Evolutionary conservation across 92 coral and sea anemone genomes (phyloP).

Genomic region (Montipora capitata): DNA sequence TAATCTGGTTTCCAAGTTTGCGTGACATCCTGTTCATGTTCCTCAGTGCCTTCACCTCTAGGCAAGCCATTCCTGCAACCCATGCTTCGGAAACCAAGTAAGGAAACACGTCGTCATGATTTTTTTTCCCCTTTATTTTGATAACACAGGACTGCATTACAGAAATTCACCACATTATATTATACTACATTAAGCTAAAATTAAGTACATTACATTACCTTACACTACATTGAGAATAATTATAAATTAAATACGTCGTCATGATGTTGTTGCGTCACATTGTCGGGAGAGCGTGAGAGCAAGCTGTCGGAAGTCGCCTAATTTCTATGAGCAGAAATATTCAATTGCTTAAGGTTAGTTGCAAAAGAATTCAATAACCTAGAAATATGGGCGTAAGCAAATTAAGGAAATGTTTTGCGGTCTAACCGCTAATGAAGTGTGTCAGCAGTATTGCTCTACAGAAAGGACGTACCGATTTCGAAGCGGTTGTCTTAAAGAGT

Average conservation of each 20-base stretch:
- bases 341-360: background rate
- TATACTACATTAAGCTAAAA: background rate
- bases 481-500: too few species aligned
- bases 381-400: too few species aligned
- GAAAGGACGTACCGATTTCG: too few species aligned
- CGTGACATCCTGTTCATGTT: background rate
- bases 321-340: background rate
- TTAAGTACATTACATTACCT: too few species aligned
- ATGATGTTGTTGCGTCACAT: constrained; percentile 17
- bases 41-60: background rate
- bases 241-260: constrained; percentile 25
- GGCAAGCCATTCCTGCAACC: constrained; percentile 6
- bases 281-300: constrained; percentile 14
- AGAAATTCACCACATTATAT: background rate
- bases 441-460: too few species aligned
- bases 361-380: too few species aligned
- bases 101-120: constrained; percentile 44
- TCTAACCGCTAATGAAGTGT: too few species aligned
- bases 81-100: constrained; percentile 9
- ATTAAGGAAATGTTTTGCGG: too few species aligned
- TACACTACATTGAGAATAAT: too few species aligned
- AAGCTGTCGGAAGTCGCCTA: background rate
- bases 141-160: background rate
- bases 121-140: too few species aligned
- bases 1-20: constrained; percentile 35